These are phyloP conservation scores for Drosophila parthenogenetica DNA, from an alignment of 2,888 invertebrate genomes.

Conservation along the genomic window DNA sequence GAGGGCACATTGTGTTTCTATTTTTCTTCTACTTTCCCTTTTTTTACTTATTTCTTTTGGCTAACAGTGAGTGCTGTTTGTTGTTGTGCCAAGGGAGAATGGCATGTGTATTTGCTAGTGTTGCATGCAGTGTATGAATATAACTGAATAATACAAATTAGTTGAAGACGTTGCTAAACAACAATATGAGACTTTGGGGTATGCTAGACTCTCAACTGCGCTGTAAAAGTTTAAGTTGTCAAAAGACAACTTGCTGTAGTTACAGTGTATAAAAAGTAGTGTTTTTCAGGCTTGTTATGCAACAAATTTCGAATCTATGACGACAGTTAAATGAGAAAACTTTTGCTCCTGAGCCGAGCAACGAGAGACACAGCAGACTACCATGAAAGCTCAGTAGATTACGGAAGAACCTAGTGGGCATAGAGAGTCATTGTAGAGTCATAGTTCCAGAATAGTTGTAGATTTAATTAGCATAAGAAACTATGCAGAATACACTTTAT, in stretches of 20 bases:
- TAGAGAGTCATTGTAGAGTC: no score
- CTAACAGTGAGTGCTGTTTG: conserved; percentile 2
- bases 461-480: no score
- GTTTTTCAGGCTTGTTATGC: not conserved
- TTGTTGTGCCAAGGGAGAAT: not conserved
- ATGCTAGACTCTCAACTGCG: not conserved
- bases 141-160: conserved; percentile 11
- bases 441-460: no score
- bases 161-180: not conserved
- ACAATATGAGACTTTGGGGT: not conserved
- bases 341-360: conserved; percentile 50
- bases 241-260: not conserved
- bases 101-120: not conserved
- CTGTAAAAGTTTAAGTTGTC: not conserved
- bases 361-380: not conserved
- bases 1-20: not conserved
- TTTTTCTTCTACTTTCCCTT: not conserved
- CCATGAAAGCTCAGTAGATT: not conserved
- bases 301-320: conserved; percentile 53
- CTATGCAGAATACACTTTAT: no score
- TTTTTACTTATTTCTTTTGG: no score
- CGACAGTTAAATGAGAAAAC: conserved; percentile 80
- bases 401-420: not conserved
- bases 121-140: conserved; percentile 2
- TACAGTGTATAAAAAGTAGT: conserved; percentile 5